These are phyloP conservation scores for Pandemis cinnamomeana DNA, from an alignment of 2,888 invertebrate genomes.

Conservation along the genomic window DNA sequence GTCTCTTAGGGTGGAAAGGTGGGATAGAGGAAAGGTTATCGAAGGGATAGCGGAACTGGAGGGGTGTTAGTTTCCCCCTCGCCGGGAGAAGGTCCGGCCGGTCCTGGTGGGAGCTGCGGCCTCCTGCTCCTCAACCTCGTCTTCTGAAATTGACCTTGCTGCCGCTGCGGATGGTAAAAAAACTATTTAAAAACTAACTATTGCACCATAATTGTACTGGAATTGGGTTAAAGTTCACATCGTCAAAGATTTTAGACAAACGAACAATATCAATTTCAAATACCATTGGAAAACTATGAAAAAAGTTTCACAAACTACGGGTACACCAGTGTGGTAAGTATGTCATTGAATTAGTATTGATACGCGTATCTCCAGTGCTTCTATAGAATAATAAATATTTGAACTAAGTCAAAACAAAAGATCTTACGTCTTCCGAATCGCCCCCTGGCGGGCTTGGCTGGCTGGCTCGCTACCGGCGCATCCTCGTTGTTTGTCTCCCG, in stretches of 20 bases:
- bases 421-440: constrained; percentile 77
- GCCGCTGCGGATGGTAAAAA: constrained; percentile 58
- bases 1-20: constrained; percentile 12
- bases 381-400: too few species aligned
- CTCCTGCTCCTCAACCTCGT: constrained; percentile 66
- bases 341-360: too few species aligned
- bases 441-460: constrained; percentile 68
- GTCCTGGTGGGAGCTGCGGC: constrained; percentile 63
- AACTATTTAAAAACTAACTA: background rate
- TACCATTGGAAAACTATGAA: too few species aligned
- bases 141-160: constrained; percentile 65
- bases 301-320: too few species aligned
- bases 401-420: background rate
- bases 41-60: constrained; percentile 44
- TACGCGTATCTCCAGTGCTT: too few species aligned
- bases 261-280: too few species aligned
- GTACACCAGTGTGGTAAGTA: too few species aligned
- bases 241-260: too few species aligned
- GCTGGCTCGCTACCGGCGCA: constrained; percentile 52
- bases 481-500: constrained; percentile 70
- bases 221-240: too few species aligned
- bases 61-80: constrained; percentile 64
- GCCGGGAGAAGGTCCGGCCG: constrained; percentile 63
- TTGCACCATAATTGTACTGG: background rate
- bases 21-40: constrained; percentile 38